Base-by-base conservation (phyloP, 2,797 vertebrate species). In the Danio aesculapii region DNA sequence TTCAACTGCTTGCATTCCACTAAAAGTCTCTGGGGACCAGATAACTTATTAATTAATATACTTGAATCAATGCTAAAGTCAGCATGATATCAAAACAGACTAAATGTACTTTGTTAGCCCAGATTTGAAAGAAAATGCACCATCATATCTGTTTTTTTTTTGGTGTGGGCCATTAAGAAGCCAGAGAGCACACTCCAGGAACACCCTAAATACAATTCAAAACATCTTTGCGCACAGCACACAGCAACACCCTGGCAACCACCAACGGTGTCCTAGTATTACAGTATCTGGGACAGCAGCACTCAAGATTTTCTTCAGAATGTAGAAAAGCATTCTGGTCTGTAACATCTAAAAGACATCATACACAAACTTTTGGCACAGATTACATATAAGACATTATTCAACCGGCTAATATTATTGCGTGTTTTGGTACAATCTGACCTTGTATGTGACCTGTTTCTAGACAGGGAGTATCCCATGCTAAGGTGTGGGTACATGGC, bases 401-500 rank as follows among this genome's bases (percentile, higher is more conserved):
- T 16, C 49, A 17, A 12, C 49, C 4, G 49, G 63, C 11, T n/a
- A 8, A 46, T 67, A 10, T 16, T 49, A 46, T 5, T 19, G 14
- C 17, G 8, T 49, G 19, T 47, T 21, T 72, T 59, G 30, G 66
- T 49, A 81, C 67, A 17, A 19, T 10, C n/a, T 85, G 55, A 78
- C 70, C 70, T 74, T 81, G 47, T 62, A 79, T 47, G 70, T 62
- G 76, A 87, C 79, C 81, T 87, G 67, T 83, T 86, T 85, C 77
- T 83, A 70, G 64, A 66, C 73, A 70, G 83, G 64, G 78, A 86
- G 77, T 83, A 77, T 84, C 77, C 73, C 77, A 73, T 21, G n/a
- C 9, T 75, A 59, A 70, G 39, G 43, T 79, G 46, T 71, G 81
- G 50, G 77, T 80, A 79, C 57, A 79, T 19, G 74, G 55, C 59